Evolutionary conservation across 2,888 invertebrate genomes (phyloP), one percentile per base, ranked within the genome.

Genomic region (Sisyra nigra): DNA sequence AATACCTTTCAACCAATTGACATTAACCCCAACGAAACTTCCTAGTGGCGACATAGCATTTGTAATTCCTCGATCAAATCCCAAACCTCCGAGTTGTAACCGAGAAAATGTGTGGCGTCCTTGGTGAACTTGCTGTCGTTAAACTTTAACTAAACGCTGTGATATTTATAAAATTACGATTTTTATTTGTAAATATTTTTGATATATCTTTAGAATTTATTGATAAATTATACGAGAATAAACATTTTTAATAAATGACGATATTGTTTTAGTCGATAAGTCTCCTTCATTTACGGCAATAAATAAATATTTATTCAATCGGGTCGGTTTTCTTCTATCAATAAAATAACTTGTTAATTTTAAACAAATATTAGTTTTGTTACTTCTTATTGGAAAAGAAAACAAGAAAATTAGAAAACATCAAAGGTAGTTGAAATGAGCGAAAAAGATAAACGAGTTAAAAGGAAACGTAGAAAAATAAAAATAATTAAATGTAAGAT

Each of bases 1-100:
- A 24, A 3, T 24, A 24, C 24, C 24, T 7, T 7, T 24, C 24
- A 24, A 24, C 24, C 24, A 24, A 3, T 51, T 58, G 3, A 58
- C 60, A 3, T 45, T 62, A 14, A 51, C 63, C 34, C 65, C 64
- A 1, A 62, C 62, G 2, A 57, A 57, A 44, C 48, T 66, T 32
- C 52, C 56, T 3, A 62, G 55, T 47, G 65, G 65, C 3, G 61
- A 64, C 42, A 46, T 65, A 24, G 62, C 65, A 15, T 63, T 64
- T 47, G 57, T 65, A 29, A 51, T 64, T 44, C 62, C 61, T 2
- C 49, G 54, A 41, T 40, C 42, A 37, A 41, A 42, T n/a, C 15
- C 47, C n/a, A 46, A 41, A 31, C 45, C 37, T 31, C 36, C 33
- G 43, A 46, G 33, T 31, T 42, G 14, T 40, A 46, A 4, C 1